Evolutionary conservation across 1,140 invertebrate species (phyloP).

Genomic region (Nebria ingens): DNA sequence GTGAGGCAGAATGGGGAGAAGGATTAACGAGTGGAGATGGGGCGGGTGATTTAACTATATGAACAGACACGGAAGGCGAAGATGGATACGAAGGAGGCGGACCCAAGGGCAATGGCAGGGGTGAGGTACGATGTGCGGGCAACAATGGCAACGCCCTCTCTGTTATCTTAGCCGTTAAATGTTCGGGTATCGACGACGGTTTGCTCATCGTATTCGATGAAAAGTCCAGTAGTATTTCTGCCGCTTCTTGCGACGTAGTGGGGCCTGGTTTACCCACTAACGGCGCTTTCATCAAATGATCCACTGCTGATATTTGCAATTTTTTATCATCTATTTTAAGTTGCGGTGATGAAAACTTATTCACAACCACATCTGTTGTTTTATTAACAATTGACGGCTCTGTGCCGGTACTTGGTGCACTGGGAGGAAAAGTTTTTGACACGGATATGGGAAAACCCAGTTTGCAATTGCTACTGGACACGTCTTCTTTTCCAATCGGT

Average conservation of each 20-base stretch:
- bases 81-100: constrained; percentile 37
- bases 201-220: constrained; percentile 18
- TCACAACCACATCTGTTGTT: neutral
- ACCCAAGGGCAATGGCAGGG: constrained; percentile 1
- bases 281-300: neutral
- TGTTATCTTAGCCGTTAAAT: neutral
- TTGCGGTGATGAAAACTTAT: neutral
- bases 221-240: constrained; percentile 25
- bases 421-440: constrained; percentile 14
- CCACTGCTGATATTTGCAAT: neutral
- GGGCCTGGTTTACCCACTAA: neutral
- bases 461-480: neutral
- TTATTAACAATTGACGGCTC: neutral
- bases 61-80: constrained; percentile 61
- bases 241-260: constrained; percentile 10
- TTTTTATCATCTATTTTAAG: neutral
- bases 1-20: constrained; percentile 65
- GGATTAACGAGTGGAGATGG: constrained; percentile 56
- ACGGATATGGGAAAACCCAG: constrained; percentile 4
- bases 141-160: neutral
- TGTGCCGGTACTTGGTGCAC: neutral
- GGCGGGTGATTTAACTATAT: constrained; percentile 68
- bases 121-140: neutral
- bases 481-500: neutral
- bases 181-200: neutral